Percentiles rank a stretch among this genome's conserved stretches.
These are phyloP conservation scores for Apis florea DNA, from an alignment of 1,140 invertebrate species.

Conservation along the genomic window DNA sequence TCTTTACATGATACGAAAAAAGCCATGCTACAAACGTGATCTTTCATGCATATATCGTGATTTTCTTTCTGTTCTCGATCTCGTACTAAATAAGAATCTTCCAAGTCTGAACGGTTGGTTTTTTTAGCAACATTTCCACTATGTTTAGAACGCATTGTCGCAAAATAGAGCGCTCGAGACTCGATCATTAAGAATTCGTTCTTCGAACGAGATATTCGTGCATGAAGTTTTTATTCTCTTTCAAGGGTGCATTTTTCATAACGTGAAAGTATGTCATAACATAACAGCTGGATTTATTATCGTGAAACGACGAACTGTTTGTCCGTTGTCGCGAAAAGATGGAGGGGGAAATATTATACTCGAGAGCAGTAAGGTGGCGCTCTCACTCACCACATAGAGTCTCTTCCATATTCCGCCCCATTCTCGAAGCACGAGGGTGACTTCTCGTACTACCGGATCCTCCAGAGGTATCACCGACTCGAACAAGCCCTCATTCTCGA, in stretches of 20 bases:
- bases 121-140: background rate
- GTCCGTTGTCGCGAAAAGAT: background rate
- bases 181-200: background rate
- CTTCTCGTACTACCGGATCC: constrained; percentile 93
- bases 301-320: constrained; percentile 8
- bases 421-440: constrained; percentile 94
- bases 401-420: constrained; percentile 96
- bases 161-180: background rate
- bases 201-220: too few species aligned
- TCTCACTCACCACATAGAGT: constrained; percentile 89
- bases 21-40: background rate
- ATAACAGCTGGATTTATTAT: background rate
- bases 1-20: too few species aligned
- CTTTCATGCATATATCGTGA: background rate
- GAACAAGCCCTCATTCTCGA: constrained; percentile 87
- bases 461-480: constrained; percentile 88
- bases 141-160: background rate
- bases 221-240: background rate
- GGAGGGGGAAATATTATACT: background rate
- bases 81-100: background rate
- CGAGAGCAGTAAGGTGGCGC: background rate
- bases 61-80: background rate
- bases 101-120: too few species aligned
- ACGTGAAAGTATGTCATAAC: background rate
- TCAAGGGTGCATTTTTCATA: background rate